A percentile compares a stretch with the other conserved stretches of the same genome.
Evolutionary conservation across 2,113 vertebrate species (phyloP).

Genomic region (Hylia prasina): DNA sequence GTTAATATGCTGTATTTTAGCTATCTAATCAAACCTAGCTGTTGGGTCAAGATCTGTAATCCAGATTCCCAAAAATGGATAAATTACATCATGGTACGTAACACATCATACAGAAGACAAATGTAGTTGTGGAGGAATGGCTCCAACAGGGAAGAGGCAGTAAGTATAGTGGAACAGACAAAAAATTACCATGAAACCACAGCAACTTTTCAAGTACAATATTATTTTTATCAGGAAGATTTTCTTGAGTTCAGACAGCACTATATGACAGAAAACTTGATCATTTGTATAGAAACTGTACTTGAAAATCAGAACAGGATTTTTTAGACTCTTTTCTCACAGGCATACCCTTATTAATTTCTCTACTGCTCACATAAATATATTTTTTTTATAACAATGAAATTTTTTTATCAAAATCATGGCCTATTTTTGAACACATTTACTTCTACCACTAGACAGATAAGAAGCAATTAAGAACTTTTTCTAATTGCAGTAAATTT

Average conservation of each 20-base stretch:
- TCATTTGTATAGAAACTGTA: background rate
- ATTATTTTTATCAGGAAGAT: background rate
- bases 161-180: background rate
- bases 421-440: background rate
- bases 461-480: background rate
- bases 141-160: background rate
- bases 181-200: background rate
- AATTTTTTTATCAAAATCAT: background rate
- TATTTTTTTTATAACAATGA: background rate
- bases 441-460: background rate
- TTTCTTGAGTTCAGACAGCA: background rate
- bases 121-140: background rate
- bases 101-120: background rate
- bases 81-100: background rate
- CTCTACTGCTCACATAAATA: background rate
- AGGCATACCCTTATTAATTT: background rate
- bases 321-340: background rate
- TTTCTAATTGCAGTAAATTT: background rate
- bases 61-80: background rate
- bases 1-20: background rate
- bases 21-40: background rate
- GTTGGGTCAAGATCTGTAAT: background rate
- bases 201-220: background rate
- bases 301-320: background rate
- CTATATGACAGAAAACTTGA: accelerated